These are phyloP conservation scores for Myxocyprinus asiaticus DNA, from an alignment of 2,113 vertebrate genomes.

Conservation along the genomic window DNA sequence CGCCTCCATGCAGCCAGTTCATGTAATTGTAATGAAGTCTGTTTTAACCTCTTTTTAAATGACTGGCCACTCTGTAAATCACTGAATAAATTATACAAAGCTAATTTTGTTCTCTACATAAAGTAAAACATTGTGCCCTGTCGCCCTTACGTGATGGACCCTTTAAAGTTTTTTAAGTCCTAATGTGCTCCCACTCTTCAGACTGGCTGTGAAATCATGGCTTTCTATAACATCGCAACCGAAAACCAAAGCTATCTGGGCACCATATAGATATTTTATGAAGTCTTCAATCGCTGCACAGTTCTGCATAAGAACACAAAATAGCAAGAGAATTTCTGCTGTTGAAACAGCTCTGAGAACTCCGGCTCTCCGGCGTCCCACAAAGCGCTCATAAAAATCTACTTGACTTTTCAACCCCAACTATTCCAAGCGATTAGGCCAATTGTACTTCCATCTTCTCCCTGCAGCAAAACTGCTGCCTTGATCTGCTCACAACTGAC, in stretches of 20 bases:
- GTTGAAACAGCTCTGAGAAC: constrained; percentile 32
- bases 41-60: too few species aligned
- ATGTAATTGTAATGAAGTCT: too few species aligned
- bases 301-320: neutral
- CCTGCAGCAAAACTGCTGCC: constrained; percentile 46
- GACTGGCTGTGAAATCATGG: too few species aligned
- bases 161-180: too few species aligned
- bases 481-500: constrained; percentile 64
- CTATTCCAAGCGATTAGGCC: constrained; percentile 72
- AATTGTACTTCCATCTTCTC: constrained; percentile 58
- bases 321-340: too few species aligned
- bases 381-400: constrained; percentile 59
- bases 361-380: constrained; percentile 47
- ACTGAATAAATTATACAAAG: too few species aligned
- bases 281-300: neutral
- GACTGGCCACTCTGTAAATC: too few species aligned
- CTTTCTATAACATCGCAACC: too few species aligned
- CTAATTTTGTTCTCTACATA: neutral
- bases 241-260: neutral
- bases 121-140: neutral
- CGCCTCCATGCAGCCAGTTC: too few species aligned
- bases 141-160: neutral
- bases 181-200: too few species aligned
- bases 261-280: neutral
- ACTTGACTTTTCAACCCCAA: constrained; percentile 78